Evolutionary conservation across 2,888 invertebrate genomes (phyloP).

Genomic region (Diogma glabrata): DNA sequence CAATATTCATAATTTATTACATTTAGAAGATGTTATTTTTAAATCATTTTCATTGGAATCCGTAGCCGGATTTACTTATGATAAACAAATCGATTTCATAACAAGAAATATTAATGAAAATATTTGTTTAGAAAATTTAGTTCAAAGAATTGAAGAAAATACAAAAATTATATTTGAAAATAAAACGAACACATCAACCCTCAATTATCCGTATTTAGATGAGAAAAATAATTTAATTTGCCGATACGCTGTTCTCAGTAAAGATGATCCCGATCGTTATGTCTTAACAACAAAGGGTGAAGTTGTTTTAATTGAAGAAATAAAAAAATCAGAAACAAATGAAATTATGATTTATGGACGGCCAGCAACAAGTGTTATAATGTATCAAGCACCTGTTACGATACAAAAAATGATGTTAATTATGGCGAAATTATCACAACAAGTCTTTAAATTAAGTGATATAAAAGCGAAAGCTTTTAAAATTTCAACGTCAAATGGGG

Average conservation of each 20-base stretch:
- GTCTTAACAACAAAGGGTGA: constrained; percentile 10
- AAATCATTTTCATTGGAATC: constrained; percentile 12
- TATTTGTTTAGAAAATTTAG: constrained; percentile 12
- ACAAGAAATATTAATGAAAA: not conserved
- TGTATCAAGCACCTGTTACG: constrained; percentile 14
- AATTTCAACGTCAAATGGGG: constrained; percentile 12
- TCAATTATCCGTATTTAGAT: constrained; percentile 12
- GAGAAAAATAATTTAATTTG: constrained; percentile 10
- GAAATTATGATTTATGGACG: constrained; percentile 12
- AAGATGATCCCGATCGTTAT: constrained; percentile 12
- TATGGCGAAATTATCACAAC: constrained; percentile 1
- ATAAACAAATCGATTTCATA: constrained; percentile 12
- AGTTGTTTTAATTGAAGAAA: constrained; percentile 12
- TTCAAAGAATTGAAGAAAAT: constrained; percentile 11
- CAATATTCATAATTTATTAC: constrained; percentile 17
- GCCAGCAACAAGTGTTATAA: constrained; percentile 10
- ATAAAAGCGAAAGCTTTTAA: constrained; percentile 13
- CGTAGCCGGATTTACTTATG: constrained; percentile 14
- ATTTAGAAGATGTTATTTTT: constrained; percentile 15
- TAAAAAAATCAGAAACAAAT: constrained; percentile 3
- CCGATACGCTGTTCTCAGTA: constrained; percentile 8
- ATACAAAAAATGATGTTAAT: constrained; percentile 13
- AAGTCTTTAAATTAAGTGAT: constrained; percentile 11
- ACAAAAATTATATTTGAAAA: constrained; percentile 11
- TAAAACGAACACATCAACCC: constrained; percentile 12